Conservation (phyloP, 2,888 invertebrate species). For the Melanostoma scalare region DNA sequence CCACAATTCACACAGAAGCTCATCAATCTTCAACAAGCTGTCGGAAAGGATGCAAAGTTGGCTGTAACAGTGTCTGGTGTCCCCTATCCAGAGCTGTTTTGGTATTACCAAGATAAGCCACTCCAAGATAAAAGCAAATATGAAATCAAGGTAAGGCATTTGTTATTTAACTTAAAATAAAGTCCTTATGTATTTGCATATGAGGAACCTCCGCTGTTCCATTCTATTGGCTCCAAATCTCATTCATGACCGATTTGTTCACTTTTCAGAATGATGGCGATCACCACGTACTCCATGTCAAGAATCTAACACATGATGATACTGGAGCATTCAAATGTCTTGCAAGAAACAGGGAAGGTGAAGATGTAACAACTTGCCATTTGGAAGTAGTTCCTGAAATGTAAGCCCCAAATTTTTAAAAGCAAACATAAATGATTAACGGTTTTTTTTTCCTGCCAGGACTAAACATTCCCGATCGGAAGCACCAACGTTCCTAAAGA, state of each 20-base stretch:
- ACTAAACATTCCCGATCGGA: slow-evolving; percentile 89
- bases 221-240: too few relatives aligned
- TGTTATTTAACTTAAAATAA: too few relatives aligned
- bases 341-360: slow-evolving; percentile 91
- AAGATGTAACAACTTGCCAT: slow-evolving; percentile 88
- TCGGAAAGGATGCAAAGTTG: slow-evolving; percentile 91
- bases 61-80: slow-evolving; percentile 91
- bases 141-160: slow-evolving; percentile 83
- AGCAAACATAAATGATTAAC: too few relatives aligned
- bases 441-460: slow-evolving; percentile 80
- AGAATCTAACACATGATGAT: slow-evolving; percentile 87
- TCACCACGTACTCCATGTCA: slow-evolving; percentile 88
- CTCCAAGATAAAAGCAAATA: slow-evolving; percentile 88
- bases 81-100: slow-evolving; percentile 91
- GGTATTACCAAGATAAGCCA: slow-evolving; percentile 92
- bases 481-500: slow-evolving; percentile 93
- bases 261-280: slow-evolving; percentile 87
- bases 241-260: slow-evolving; percentile 82
- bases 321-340: slow-evolving; percentile 89
- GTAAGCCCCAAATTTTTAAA: slow-evolving; percentile 83
- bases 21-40: slow-evolving; percentile 85
- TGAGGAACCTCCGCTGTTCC: too few relatives aligned
- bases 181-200: too few relatives aligned
- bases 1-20: slow-evolving; percentile 90
- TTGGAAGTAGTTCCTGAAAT: slow-evolving; percentile 92